Evolutionary conservation across 2,888 invertebrate genomes (phyloP), one percentile per base, ranked within the genome.

Genomic region (Omphaloscelis lunosa): DNA sequence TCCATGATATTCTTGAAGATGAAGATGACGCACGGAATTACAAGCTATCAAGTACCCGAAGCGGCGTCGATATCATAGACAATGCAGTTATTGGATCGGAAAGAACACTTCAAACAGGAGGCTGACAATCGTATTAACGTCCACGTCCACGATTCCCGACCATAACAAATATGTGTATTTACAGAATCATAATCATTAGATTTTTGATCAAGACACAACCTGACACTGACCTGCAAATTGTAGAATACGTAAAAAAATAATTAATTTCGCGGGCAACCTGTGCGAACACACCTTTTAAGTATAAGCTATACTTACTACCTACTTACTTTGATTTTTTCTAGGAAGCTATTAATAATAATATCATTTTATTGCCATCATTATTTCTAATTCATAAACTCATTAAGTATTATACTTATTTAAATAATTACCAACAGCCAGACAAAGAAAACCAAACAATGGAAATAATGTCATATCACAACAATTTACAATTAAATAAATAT

Each of bases 401-500:
- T n/a, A 34, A 34, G 34, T 34, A 56, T n/a, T 56, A n/a, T 56
- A 56, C 6, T 56, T 56, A 56, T n/a, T n/a, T 56, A 15, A 23
- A 29, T 45, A 67, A 48, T 34, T 9, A 48, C 15, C 9, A n/a
- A 27, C 0, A 15, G 12, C 41, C 11, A n/a, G 8, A 70, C 39
- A 58, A 58, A 58, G n/a, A 59, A 2, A 63, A 29, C 12, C 7
- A 34, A 72, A 45, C 29, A 59, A 65, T 27, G 48, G 20, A n/a
- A 75, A 62, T 20, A 75, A 76, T 39, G 34, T 62, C 79, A 45
- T 79, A 45, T n/a, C 20, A 56, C 23, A 51, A 65, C 53, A 61
- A 65, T 62, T 66, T 66, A 65, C 67, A 51, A 72, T 70, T 63
- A 67, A 59, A 79, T 72, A 72, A 72, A 72, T 59, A 66, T 58